A percentile compares a stretch with the other conserved stretches of the same genome.
Evolutionary conservation across 2,888 invertebrate genomes (phyloP).

Genomic region (Agonopterix arenella): DNA sequence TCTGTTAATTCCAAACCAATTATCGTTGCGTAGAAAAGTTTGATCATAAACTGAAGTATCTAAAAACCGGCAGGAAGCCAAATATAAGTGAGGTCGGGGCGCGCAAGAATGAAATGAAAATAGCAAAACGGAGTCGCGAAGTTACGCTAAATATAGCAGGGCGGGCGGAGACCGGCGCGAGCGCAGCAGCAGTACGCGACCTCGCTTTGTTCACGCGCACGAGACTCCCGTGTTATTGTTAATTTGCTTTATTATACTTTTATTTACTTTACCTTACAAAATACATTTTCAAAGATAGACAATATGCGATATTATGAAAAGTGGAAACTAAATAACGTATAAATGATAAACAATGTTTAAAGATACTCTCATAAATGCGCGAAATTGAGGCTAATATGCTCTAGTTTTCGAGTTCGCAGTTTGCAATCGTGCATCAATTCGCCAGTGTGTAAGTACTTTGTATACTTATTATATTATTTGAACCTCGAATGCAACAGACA

Average conservation of each 20-base stretch:
- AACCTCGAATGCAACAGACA: no score
- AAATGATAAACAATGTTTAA: no score
- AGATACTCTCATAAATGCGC: conserved; percentile 10
- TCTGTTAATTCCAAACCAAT: no score
- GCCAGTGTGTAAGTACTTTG: conserved; percentile 40
- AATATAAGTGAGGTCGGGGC: conserved; percentile 50
- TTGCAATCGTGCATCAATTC: conserved; percentile 35
- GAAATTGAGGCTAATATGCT: conserved; percentile 39
- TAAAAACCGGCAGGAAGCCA: conserved; percentile 38
- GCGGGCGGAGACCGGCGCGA: conserved; percentile 39
- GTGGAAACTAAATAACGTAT: no score
- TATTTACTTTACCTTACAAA: no score
- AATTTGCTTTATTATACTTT: neutral
- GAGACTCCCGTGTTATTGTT: conserved; percentile 1
- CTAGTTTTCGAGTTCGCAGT: conserved; percentile 36
- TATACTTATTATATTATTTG: no score
- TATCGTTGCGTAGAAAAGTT: no score
- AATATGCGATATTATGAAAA: no score
- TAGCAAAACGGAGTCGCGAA: conserved; percentile 73
- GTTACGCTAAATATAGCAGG: conserved; percentile 69
- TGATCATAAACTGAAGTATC: neutral
- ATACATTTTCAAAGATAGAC: no score
- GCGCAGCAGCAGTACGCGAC: conserved; percentile 27
- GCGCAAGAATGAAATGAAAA: conserved; percentile 70
- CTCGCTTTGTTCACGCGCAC: conserved; percentile 37